Conservation (phyloP, 2,888 invertebrate species). For the Serripes groenlandicus region DNA sequence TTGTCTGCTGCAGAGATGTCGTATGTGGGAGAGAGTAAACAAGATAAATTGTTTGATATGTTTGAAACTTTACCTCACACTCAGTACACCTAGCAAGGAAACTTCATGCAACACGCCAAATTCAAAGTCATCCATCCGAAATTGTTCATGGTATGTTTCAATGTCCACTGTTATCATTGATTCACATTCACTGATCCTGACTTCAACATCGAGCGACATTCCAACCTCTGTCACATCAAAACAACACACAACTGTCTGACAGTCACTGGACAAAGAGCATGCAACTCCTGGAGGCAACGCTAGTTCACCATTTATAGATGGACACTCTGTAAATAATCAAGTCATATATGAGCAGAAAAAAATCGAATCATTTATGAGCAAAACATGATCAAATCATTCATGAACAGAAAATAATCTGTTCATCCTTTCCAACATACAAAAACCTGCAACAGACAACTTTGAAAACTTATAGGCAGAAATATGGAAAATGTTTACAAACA, state of each 20-base stretch:
- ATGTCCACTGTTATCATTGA: conserved; percentile 11
- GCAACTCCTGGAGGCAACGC: conserved; percentile 14
- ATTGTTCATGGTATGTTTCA: not conserved
- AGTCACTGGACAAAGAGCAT: conserved; percentile 50
- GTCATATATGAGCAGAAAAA: not conserved
- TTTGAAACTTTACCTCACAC: conserved; percentile 16
- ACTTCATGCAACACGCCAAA: not conserved
- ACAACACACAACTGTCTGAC: conserved; percentile 58
- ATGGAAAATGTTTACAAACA: too few relatives aligned
- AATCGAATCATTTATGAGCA: too few relatives aligned
- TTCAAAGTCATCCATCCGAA: not conserved
- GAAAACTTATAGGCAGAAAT: too few relatives aligned
- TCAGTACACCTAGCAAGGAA: conserved; percentile 26
- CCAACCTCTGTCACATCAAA: conserved; percentile 28
- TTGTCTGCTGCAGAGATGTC: too few relatives aligned
- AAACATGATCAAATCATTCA: too few relatives aligned
- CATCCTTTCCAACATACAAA: too few relatives aligned
- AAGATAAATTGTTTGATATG: too few relatives aligned
- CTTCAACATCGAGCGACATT: conserved; percentile 30
- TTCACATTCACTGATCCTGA: conserved; percentile 34
- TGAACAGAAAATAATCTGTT: too few relatives aligned
- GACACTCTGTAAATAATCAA: conserved; percentile 31
- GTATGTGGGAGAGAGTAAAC: too few relatives aligned
- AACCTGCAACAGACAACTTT: too few relatives aligned
- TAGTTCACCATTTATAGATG: conserved; percentile 1